Base-by-base conservation (phyloP, 2,888 invertebrate species). In the Scaptomyza parva region DNA sequence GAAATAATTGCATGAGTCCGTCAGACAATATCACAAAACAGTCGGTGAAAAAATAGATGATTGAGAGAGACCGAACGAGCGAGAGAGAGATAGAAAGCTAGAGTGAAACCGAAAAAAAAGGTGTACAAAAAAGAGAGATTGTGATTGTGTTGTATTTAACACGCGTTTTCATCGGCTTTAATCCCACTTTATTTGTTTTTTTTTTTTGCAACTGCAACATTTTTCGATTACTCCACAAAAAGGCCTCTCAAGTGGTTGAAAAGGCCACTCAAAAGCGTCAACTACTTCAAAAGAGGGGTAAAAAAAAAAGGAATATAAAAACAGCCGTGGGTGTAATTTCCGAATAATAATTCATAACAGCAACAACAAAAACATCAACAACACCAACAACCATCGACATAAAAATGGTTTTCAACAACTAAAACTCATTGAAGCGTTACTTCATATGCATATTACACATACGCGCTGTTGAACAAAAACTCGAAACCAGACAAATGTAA, bases 401-500 rank as follows among this genome's bases (percentile, higher is more conserved):
- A 51, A 58, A 74, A 79, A 76, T 59, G 61, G 57, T 65, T 74
- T 68, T 70, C 54, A 82, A 78, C 63, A 78, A 70, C 69, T 68
- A 61, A 78, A 78, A 73, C 24, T 50, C 73, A 80, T 69, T 76
- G 52, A 70, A 65, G 61, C 57, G 69, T 70, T 59, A 47, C 64
- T 52, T 48, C 33, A 67, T 70, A 67, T 70, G 57, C 51, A 76
- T 65, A 76, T 78, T 83, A 76, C 68, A 66, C 70, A 79, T 82
- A 75, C 68, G 79, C 75, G 54, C 62, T 57, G 79, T 78, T 85
- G 61, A 45, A 43, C 82, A 78, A 57, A 57, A 64, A 48, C 57
- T 55, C 39, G 33, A 55, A 44, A 30, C 52, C 22, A 17, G 72
- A 28, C 11, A 18, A 53, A 50, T 37, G 47, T 47, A n/a, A 47